Percentiles rank a stretch among this genome's conserved stretches.
Conservation (phyloP, 1,140 invertebrate genomes). For the Stegodyphus mimosarum region DNA sequence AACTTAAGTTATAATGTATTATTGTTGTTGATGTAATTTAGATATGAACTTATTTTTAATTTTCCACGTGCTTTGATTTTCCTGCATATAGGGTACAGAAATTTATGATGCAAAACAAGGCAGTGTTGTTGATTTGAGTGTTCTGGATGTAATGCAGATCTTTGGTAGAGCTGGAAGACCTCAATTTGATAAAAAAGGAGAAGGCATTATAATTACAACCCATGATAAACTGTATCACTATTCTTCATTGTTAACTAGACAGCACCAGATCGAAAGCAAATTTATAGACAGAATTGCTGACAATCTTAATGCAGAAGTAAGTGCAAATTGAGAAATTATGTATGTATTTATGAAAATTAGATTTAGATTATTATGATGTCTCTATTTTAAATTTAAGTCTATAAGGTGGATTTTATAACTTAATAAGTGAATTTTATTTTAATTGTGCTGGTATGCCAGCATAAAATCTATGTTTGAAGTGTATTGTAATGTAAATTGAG, state of each 20-base stretch:
- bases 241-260: slow-evolving; percentile 91
- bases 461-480: too few species aligned
- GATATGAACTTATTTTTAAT: too few species aligned
- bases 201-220: slow-evolving; percentile 95
- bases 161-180: slow-evolving; percentile 97
- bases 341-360: too few species aligned
- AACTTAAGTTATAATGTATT: too few species aligned
- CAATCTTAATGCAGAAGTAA: slow-evolving; percentile 97
- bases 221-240: slow-evolving; percentile 95
- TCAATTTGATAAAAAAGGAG: slow-evolving; percentile 79
- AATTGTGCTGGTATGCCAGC: too few species aligned
- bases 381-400: too few species aligned
- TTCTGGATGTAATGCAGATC: slow-evolving; percentile 98
- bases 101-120: slow-evolving; percentile 97
- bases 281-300: slow-evolving; percentile 92
- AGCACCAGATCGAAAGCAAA: slow-evolving; percentile 98
- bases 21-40: too few species aligned
- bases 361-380: too few species aligned
- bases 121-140: slow-evolving; percentile 92
- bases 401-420: too few species aligned
- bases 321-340: background rate
- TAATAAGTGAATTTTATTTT: too few species aligned
- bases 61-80: background rate
- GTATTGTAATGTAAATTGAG: too few species aligned
- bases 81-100: slow-evolving; percentile 84